Evolutionary conservation across 2,888 invertebrate species (phyloP).

Genomic region (Invenusta paracnida): DNA sequence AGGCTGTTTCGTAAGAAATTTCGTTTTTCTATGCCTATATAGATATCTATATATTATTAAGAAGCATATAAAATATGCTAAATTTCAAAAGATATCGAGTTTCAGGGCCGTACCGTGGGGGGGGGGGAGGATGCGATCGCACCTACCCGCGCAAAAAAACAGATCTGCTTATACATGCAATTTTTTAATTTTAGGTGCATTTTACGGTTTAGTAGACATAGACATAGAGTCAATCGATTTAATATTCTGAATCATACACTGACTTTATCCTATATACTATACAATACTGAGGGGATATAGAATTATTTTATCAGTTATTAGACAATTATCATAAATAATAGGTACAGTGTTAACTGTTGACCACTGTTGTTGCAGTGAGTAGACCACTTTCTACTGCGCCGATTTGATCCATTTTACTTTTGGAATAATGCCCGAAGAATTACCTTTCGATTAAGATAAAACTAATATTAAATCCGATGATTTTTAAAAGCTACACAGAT

Average conservation of each 20-base stretch:
- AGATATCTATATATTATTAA: no score
- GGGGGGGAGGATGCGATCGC: not conserved
- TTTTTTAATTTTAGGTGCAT: not conserved
- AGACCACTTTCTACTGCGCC: not conserved
- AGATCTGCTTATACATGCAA: not conserved
- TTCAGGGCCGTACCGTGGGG: not conserved
- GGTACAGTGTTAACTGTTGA: not conserved
- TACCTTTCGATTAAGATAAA: not conserved
- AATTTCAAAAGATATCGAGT: no score
- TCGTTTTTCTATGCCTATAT: no score
- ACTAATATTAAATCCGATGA: not conserved
- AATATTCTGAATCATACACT: not conserved
- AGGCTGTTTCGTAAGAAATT: no score
- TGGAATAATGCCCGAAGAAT: not conserved
- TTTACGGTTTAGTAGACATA: not conserved
- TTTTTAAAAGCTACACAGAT: not conserved
- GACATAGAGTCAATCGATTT: not conserved
- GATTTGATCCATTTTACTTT: not conserved
- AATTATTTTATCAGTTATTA: not conserved
- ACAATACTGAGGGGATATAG: not conserved
- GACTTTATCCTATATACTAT: not conserved
- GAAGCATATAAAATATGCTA: no score
- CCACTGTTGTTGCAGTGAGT: not conserved
- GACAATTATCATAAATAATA: not conserved
- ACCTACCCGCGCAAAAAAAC: not conserved